Base-by-base conservation (phyloP, 2,888 invertebrate species). In the Phortica magna region DNA sequence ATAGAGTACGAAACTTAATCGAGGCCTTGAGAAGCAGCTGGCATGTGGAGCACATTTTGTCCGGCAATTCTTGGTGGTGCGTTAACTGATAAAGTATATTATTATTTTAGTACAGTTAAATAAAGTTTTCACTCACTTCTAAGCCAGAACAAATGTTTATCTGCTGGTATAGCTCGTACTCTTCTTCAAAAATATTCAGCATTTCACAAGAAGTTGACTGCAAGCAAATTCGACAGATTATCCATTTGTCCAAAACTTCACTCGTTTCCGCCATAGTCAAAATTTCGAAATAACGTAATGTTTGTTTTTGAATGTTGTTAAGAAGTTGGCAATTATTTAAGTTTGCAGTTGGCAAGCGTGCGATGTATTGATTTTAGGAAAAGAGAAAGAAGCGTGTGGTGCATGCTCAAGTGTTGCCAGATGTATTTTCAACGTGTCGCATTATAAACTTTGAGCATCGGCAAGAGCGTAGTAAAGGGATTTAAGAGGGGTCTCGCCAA, bases 81-180 rank as follows among this genome's bases (percentile, higher is more conserved):
- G 78, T 78, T 1, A 90, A 53, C 89, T 90, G 53, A 2, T 72
- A 43, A n/a, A 14, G 7, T 59, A 64, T 64, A 43, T 7, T 43
- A 3, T 57, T 12, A n/a, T 48, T 9, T 22, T 10, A 41, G 7
- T 59, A 39, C 6, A 9, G 6, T 59, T 53, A 55, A 31, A 17
- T 12, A 10, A n/a, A 0, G 10, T n/a, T 0, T 17, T 1, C 19
- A 71, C 81, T 74, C 74, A 90, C 90, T 74, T 77, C 57, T 14
- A 90, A 77, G 10, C 89, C 89, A 0, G 90, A 89, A 71, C 85
- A 90, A 42, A 83, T 82, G 22, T 83, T 78, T 6, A 90, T 88
- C 78, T 84, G 71, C 43, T 76, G n/a, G 65, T 75, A 65, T 75
- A 83, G 81, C 79, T 83, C 73, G 4, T 74, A 12, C 48, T 77